Conservation (phyloP, 2,888 invertebrate species). For the Melanotus villosus region DNA sequence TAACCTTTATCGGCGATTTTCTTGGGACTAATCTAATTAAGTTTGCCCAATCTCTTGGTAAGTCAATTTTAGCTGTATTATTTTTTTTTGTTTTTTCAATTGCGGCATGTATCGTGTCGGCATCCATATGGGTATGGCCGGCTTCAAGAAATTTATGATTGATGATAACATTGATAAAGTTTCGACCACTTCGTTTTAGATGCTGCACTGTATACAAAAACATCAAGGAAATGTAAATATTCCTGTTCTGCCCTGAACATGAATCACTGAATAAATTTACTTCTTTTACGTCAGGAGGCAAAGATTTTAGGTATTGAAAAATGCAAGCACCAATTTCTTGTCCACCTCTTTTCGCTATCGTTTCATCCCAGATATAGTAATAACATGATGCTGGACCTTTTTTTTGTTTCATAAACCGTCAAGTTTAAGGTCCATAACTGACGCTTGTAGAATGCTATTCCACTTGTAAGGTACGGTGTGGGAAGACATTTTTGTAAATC, state of each 20-base stretch:
- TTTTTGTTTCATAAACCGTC: not conserved
- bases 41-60: slow-evolving; percentile 14
- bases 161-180: not conserved
- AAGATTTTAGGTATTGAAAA: not conserved
- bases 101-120: not conserved
- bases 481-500: slow-evolving; percentile 23
- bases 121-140: not conserved
- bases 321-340: not conserved
- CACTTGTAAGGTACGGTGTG: no score
- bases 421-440: slow-evolving; percentile 33
- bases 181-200: not conserved
- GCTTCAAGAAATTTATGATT: not conserved
- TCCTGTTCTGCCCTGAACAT: not conserved
- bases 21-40: slow-evolving; percentile 8
- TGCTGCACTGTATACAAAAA: no score
- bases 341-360: not conserved
- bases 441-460: slow-evolving; percentile 31
- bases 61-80: not conserved
- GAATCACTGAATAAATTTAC: not conserved
- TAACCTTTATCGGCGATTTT: no score
- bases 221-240: not conserved
- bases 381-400: not conserved
- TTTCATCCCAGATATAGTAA: no score
- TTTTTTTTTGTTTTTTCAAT: not conserved
- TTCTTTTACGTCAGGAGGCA: not conserved